These are phyloP conservation scores for Acanthosepion esculentum DNA, from an alignment of 2,888 invertebrate genomes.

Conservation along the genomic window DNA sequence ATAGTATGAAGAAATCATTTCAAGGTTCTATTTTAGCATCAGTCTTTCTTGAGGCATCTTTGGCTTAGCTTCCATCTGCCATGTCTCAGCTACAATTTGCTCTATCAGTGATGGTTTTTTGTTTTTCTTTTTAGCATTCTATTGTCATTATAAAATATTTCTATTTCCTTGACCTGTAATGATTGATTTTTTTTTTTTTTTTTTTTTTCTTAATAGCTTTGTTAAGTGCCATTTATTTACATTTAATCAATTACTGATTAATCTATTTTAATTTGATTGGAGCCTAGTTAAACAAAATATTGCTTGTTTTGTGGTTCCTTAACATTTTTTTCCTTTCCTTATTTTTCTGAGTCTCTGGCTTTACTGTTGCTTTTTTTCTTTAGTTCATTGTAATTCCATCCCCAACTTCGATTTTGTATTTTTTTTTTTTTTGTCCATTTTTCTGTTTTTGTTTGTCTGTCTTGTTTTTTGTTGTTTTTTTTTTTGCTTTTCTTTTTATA, in stretches of 20 bases:
- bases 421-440: no score
- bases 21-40: not conserved
- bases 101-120: not conserved
- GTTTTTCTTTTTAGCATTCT: not conserved
- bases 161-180: not conserved
- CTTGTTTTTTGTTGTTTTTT: no score
- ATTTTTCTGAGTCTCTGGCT: not conserved
- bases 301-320: not conserved
- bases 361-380: not conserved
- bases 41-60: not conserved
- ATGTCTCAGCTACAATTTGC: not conserved
- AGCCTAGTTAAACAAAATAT: not conserved
- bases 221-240: no score
- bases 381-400: no score
- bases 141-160: not conserved
- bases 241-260: not conserved
- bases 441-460: no score
- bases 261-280: not conserved
- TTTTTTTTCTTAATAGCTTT: not conserved
- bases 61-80: not conserved
- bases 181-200: not conserved
- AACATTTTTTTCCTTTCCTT: not conserved
- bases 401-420: not conserved
- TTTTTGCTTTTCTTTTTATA: not conserved
- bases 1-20: not conserved